Conservation (phyloP, 2,797 vertebrate species). For the Dryobates pubescens region DNA sequence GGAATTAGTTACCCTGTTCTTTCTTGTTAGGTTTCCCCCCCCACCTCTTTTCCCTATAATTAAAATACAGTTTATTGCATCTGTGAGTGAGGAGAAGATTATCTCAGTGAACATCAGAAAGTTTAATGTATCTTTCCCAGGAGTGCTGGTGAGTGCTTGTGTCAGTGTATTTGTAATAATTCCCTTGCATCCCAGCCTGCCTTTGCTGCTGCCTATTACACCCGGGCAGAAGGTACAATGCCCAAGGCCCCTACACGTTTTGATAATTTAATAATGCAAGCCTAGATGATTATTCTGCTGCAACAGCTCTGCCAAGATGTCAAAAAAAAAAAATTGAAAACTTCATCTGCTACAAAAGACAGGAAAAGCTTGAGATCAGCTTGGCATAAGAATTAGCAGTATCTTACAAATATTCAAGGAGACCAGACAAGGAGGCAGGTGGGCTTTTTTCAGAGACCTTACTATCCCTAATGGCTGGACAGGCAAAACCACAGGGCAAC, state of each 20-base stretch:
- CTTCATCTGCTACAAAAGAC: constrained; percentile 15
- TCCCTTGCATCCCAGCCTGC: not conserved
- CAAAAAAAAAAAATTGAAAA: not conserved
- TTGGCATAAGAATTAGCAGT: not conserved
- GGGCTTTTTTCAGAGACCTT: not conserved
- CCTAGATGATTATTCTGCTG: constrained; percentile 3
- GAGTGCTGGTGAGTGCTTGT: not conserved
- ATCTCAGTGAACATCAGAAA: not conserved
- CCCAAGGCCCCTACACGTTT: constrained; percentile 17
- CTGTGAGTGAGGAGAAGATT: not conserved
- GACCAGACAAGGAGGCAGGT: not conserved
- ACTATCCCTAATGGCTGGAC: not conserved
- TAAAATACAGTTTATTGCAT: not conserved
- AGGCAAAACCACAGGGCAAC: not conserved
- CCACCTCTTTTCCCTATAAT: not conserved
- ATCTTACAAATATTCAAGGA: not conserved
- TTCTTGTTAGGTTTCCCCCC: not conserved
- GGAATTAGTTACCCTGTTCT: not conserved
- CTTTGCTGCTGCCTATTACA: not conserved
- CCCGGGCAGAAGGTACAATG: constrained; percentile 16
- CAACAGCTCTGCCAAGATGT: constrained; percentile 32
- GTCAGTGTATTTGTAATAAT: not conserved
- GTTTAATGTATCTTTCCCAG: not conserved
- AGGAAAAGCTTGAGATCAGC: constrained; percentile 16
- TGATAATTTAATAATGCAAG: constrained; percentile 34